Conservation (phyloP, 2,113 vertebrate genomes). For the Heteronetta atricapilla region DNA sequence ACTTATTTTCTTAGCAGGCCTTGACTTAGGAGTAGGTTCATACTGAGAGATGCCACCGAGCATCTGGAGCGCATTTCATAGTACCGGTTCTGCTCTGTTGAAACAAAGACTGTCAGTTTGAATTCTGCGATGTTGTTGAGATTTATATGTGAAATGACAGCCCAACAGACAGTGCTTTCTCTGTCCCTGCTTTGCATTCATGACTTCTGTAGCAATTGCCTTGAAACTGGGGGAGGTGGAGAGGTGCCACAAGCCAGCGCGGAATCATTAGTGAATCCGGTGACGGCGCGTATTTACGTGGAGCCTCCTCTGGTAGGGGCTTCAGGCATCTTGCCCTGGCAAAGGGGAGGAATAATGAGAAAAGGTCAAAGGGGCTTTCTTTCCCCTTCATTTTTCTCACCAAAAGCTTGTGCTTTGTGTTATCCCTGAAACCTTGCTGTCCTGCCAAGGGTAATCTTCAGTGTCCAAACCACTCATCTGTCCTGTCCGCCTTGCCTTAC, state of each 20-base stretch:
- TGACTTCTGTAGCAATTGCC: neutral
- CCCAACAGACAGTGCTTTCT: conserved; percentile 7
- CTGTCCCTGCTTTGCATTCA: neutral
- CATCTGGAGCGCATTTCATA: conserved; percentile 70
- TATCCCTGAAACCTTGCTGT: neutral
- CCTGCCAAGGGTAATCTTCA: neutral
- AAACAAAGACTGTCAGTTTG: conserved; percentile 67
- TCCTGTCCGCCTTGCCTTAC: neutral
- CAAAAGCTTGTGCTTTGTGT: neutral
- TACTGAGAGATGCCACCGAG: conserved; percentile 70
- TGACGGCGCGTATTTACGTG: neutral
- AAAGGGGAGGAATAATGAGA: neutral
- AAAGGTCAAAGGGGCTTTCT: neutral
- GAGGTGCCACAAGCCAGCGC: neutral
- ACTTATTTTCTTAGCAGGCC: conserved; percentile 50
- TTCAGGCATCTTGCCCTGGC: neutral
- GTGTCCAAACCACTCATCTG: neutral
- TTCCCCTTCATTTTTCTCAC: neutral
- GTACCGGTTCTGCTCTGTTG: conserved; percentile 55
- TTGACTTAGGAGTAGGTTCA: conserved; percentile 59
- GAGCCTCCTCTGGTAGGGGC: neutral
- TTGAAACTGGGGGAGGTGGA: neutral
- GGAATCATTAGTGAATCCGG: fast-evolving
- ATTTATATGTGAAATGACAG: conserved; percentile 57
- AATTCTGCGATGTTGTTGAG: conserved; percentile 41